Base-by-base conservation (phyloP, 2,113 vertebrate species). In the Mellivora capensis region DNA sequence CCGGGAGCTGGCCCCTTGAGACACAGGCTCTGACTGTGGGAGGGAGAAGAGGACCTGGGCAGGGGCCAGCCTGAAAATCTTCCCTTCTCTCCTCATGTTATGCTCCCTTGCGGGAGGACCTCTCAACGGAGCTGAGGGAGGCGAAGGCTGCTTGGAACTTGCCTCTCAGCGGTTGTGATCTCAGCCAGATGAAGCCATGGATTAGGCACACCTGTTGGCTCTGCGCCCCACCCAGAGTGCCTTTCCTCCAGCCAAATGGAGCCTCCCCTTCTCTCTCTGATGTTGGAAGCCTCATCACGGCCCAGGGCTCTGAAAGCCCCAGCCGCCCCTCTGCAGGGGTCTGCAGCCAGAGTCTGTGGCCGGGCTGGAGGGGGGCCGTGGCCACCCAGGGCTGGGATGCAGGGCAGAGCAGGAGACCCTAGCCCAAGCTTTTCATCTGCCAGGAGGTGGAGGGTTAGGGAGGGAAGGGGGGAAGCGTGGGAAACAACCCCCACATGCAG, bases 311-410 rank as follows among this genome's bases (percentile, higher is more conserved):
- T 52, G 52, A 59, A 76, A 21, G 27, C 3, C 13, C 23, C 42
- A 39, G 13, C 1, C 1, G 20, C 12, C 3, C 37, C 59, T 54
- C 18, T 1, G 4, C 27, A 47, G 27, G 11, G 6, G 6, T 80
- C 71, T 90, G 74, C 0, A 0, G 71, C 72, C 21, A 3, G 49
- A 77, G 27, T 57, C 13, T 14, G 27, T 42, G 25, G n/a, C 62
- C 54, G 13, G 72, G 44, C 37, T 13, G 11, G 2, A 42, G 29
- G 69, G 54, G 34, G 17, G 25, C 27, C 2, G 0, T 0, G 80
- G 57, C 47, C 15, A 49, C 64, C 31, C 7, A 23, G 59, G 64
- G 42, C 67, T 90, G 23, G 9, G 34, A 64, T n/a, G 31, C n/a
- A 15, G 8, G 52, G 67, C 37, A 49, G 61, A 57, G 42, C 52